Conservation (phyloP, 2,888 invertebrate species). For the Amphimallon solstitiale region DNA sequence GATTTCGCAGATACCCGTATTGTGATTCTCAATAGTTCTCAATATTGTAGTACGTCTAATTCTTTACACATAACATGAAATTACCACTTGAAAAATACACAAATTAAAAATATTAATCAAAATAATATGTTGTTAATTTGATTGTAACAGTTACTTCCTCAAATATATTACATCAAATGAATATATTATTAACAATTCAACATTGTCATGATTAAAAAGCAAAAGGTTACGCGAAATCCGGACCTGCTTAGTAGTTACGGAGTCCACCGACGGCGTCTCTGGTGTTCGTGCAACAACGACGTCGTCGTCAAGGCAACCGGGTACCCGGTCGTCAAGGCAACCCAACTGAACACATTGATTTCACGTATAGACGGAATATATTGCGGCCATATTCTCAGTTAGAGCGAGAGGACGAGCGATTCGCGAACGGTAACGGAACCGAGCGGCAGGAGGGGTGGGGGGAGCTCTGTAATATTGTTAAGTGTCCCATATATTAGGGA, state of each 20-base stretch:
- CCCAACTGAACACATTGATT: conserved; percentile 63
- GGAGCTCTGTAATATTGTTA: conserved; percentile 57
- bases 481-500: conserved; percentile 59
- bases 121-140: too few relatives aligned
- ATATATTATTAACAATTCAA: too few relatives aligned
- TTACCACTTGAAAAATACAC: too few relatives aligned
- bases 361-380: conserved; percentile 64
- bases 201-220: too few relatives aligned
- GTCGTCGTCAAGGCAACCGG: conserved; percentile 55
- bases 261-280: conserved; percentile 44
- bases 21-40: too few relatives aligned
- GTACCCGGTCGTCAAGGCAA: conserved; percentile 48
- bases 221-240: conserved; percentile 2
- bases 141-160: too few relatives aligned
- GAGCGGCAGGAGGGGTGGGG: conserved; percentile 35
- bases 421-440: conserved; percentile 12
- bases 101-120: too few relatives aligned
- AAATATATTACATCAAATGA: too few relatives aligned
- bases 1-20: too few relatives aligned
- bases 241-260: conserved; percentile 8
- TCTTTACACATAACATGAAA: too few relatives aligned
- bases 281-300: conserved; percentile 50
- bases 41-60: too few relatives aligned
- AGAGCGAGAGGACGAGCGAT: conserved; percentile 41
- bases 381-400: conserved; percentile 57